phyloP scores from a whole-genome alignment of 2,797 vertebrate genomes.

The Gambelia wislizenii region DNA sequence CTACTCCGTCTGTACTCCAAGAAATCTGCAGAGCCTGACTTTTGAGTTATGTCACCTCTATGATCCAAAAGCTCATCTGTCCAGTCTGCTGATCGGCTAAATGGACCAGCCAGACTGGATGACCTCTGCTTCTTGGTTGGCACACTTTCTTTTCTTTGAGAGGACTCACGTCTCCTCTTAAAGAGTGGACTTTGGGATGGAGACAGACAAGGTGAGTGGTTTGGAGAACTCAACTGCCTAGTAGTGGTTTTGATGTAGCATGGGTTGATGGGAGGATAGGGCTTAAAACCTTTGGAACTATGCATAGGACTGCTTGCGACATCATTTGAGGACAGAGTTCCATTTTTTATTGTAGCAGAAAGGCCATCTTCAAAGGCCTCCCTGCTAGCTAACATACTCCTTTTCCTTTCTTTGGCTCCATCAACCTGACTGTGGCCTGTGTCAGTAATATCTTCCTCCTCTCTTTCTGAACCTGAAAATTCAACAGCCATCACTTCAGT shows the following conservation, averaged over 20 bases:
- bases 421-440: constrained; percentile 22
- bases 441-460: constrained; percentile 42
- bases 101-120: constrained; percentile 78
- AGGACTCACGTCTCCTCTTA: constrained; percentile 78
- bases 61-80: constrained; percentile 84
- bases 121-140: constrained; percentile 79
- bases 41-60: constrained; percentile 53
- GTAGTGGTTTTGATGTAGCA: constrained; percentile 97
- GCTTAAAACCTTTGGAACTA: constrained; percentile 82
- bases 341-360: constrained; percentile 57
- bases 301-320: constrained; percentile 75
- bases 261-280: constrained; percentile 87
- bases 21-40: constrained; percentile 81
- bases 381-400: constrained; percentile 36
- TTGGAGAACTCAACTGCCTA: constrained; percentile 91
- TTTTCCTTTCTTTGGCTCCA: constrained; percentile 60
- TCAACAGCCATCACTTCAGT: constrained; percentile 50
- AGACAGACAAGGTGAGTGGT: constrained; percentile 86
- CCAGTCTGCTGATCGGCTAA: constrained; percentile 95
- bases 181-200: constrained; percentile 89
- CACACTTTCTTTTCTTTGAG: constrained; percentile 69
- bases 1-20: constrained; percentile 77
- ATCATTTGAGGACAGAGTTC: constrained; percentile 67
- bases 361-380: constrained; percentile 46
- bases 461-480: constrained; percentile 34